phyloP scores from a whole-genome alignment of 2,797 vertebrate genomes.

The Chaunax sp. region DNA sequence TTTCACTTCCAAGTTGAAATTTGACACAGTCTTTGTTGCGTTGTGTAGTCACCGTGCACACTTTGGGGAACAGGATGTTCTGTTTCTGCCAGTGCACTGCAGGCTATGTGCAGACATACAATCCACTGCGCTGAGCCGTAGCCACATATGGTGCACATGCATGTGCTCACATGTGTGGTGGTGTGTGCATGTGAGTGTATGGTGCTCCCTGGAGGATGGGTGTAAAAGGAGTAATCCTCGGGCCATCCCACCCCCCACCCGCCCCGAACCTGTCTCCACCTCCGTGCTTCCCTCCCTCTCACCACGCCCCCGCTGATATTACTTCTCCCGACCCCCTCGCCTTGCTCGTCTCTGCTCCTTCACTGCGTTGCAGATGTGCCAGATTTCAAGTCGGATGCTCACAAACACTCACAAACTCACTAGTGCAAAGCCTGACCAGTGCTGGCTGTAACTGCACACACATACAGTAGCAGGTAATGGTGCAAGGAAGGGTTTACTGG shows the following conservation, averaged over 20 bases:
- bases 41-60: background rate
- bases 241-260: background rate
- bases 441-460: background rate
- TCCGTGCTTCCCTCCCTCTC: background rate
- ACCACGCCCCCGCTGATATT: conserved; percentile 5
- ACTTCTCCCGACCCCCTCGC: conserved; percentile 12
- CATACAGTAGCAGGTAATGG: background rate
- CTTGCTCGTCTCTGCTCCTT: conserved; percentile 13
- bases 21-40: background rate
- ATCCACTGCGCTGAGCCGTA: background rate
- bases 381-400: conserved; percentile 28
- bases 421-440: background rate
- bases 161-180: conserved; percentile 20
- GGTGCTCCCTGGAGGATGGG: background rate
- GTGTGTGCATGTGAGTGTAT: background rate
- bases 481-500: background rate
- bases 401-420: conserved; percentile 4
- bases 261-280: conserved; percentile 4
- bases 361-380: conserved; percentile 34
- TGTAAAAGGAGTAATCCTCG: conserved; percentile 3
- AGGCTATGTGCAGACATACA: conserved; percentile 16
- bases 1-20: background rate
- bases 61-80: conserved; percentile 54
- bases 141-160: conserved; percentile 20
- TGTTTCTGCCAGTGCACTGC: conserved; percentile 23